phyloP scores from a whole-genome alignment of 2,113 vertebrate species.

The Petroica traversi region DNA sequence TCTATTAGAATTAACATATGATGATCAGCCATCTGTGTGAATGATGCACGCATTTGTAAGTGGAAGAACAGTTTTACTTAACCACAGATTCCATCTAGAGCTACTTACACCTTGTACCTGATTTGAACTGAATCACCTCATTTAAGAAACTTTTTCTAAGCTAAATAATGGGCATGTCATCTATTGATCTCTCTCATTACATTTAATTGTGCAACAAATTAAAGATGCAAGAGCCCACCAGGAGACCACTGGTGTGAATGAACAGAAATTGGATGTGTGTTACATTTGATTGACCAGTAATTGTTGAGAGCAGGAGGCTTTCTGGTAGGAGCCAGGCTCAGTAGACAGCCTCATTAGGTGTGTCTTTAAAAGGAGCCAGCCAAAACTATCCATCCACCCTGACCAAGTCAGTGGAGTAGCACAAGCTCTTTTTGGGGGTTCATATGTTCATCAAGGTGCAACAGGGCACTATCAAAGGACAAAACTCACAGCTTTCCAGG shows the following conservation, averaged over 20 bases:
- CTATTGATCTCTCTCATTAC: neutral
- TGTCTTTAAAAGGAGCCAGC: neutral
- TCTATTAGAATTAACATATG: neutral
- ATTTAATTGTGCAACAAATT: slow-evolving; percentile 39
- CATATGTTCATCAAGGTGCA: neutral
- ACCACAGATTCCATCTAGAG: neutral
- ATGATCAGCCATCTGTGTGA: neutral
- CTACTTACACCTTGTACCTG: neutral
- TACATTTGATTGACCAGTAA: neutral
- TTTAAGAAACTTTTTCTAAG: slow-evolving; percentile 13
- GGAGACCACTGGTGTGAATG: neutral
- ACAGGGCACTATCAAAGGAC: neutral
- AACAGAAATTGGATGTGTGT: neutral
- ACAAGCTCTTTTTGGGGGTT: neutral
- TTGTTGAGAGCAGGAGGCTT: neutral
- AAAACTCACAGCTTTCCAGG: neutral
- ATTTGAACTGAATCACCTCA: neutral
- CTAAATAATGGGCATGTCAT: neutral
- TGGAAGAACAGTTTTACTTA: neutral
- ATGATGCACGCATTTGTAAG: neutral
- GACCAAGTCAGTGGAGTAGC: neutral
- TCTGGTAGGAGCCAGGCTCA: neutral
- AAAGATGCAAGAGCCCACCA: neutral
- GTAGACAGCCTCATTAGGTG: neutral
- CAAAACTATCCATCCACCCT: neutral